These are phyloP conservation scores for Miichthys miiuy DNA, from an alignment of 2,797 vertebrate species.

Conservation along the genomic window DNA sequence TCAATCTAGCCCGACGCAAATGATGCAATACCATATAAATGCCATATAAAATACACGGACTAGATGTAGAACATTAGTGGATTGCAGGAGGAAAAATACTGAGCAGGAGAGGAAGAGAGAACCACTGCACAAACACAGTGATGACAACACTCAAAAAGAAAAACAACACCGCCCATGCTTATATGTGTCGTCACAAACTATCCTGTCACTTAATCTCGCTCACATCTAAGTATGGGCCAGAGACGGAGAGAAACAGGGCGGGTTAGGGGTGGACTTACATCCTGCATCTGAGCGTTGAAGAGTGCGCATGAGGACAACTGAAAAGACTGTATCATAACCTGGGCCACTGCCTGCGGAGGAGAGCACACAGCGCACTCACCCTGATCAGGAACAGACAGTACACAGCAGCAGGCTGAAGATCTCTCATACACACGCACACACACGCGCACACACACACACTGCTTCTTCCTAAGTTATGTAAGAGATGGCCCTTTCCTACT, in stretches of 20 bases:
- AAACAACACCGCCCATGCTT: slow-evolving; percentile 75
- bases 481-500: slow-evolving; percentile 43
- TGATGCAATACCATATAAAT: slow-evolving; percentile 7
- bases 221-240: slow-evolving; percentile 83
- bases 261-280: slow-evolving; percentile 89
- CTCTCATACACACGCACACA: slow-evolving; percentile 29
- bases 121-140: slow-evolving; percentile 81
- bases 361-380: slow-evolving; percentile 92
- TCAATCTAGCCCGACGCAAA: slow-evolving; percentile 20
- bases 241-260: slow-evolving; percentile 52
- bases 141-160: slow-evolving; percentile 77
- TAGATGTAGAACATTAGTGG: slow-evolving; percentile 44
- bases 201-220: slow-evolving; percentile 55
- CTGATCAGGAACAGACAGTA: slow-evolving; percentile 78
- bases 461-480: slow-evolving; percentile 38
- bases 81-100: slow-evolving; percentile 54
- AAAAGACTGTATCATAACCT: slow-evolving; percentile 99
- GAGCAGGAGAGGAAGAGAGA: slow-evolving; percentile 64
- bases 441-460: slow-evolving; percentile 36
- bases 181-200: slow-evolving; percentile 71
- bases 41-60: slow-evolving; percentile 47
- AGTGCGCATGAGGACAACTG: slow-evolving; percentile 98
- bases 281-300: slow-evolving; percentile 99
- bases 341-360: slow-evolving; percentile 97
- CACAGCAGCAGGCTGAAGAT: slow-evolving; percentile 59